phyloP scores from a whole-genome alignment of 2,888 invertebrate species.

The Spodoptera picta region DNA sequence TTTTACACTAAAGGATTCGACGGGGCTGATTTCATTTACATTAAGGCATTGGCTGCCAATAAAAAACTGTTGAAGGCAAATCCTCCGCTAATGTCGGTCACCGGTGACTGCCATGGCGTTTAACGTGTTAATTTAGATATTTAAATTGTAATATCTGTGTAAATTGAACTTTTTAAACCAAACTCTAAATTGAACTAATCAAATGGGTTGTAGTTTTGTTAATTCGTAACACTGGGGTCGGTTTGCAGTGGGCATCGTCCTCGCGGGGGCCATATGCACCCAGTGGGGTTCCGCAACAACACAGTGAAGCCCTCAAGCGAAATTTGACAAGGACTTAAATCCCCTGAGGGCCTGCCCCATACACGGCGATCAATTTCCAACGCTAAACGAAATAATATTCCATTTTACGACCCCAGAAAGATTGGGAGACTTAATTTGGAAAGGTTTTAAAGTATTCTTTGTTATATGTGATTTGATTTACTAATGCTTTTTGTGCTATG shows the following conservation, averaged over 20 bases:
- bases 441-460: slow-evolving; percentile 58
- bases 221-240: slow-evolving; percentile 33
- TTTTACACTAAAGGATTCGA: background rate
- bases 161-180: background rate
- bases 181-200: slow-evolving; percentile 28
- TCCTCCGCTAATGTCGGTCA: too few relatives aligned
- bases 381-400: slow-evolving; percentile 79
- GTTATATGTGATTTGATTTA: slow-evolving; percentile 48
- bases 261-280: slow-evolving; percentile 67
- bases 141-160: background rate
- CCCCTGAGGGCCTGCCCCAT: slow-evolving; percentile 69
- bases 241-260: slow-evolving; percentile 25
- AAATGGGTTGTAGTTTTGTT: slow-evolving; percentile 26
- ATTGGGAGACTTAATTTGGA: slow-evolving; percentile 65
- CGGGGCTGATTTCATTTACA: background rate
- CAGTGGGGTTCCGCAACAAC: slow-evolving; percentile 69
- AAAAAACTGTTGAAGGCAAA: too few relatives aligned
- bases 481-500: slow-evolving; percentile 35
- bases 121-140: background rate
- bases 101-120: too few relatives aligned
- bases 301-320: slow-evolving; percentile 62
- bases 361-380: slow-evolving; percentile 79
- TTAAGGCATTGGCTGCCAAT: too few relatives aligned
- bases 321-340: slow-evolving; percentile 74
- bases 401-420: slow-evolving; percentile 71